Base-by-base conservation (phyloP, 2,888 invertebrate species). In the Ochropleura plecta region DNA sequence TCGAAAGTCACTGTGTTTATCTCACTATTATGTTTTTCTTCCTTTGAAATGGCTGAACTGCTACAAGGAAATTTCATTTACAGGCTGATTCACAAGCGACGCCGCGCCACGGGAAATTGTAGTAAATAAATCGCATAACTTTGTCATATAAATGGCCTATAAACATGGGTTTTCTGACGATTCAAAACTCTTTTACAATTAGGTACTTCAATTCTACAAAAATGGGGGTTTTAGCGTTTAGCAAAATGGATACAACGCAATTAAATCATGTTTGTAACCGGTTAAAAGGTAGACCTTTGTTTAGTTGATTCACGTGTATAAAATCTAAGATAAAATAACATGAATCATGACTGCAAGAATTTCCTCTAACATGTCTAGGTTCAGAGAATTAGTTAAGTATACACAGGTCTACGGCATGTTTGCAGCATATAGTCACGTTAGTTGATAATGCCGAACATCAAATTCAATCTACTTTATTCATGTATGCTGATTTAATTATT, bases 251-350 rank as follows among this genome's bases (percentile, higher is more conserved):
- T n/a, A 46, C 14, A 8, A 9, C 44, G 16, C 10, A 20, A 16
- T 51, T n/a, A 40, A 16, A 66, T 55, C 30, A 10, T 7, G 44
- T 68, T 60, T 57, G 5, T 30, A 59, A 49, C 18, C 30, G 8
- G 20, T 48, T 40, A 5, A 7, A 48, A 70, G 71, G 18, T 48
- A n/a, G 20, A 44, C 9, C 20, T 63, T 62, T 62, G 14, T 40
- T 44, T 44, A 51, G n/a, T 42, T 74, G 16, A 51, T 57, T 66
- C 49, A 40, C 44, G 64, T 68, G 30, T 3, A 1, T 30, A 30
- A 71, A 77, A 76, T 18, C 46, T 75, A n/a, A 69, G 72, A 82
- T 68, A 73, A 69, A 81, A 40, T 10, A 55, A 10, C 49, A 49
- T 75, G 49, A 73, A 48, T 74, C 75, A 66, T 14, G 18, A 40